Evolutionary conservation across 2,113 vertebrate genomes (phyloP).

Genomic region (Bubo scandiacus): DNA sequence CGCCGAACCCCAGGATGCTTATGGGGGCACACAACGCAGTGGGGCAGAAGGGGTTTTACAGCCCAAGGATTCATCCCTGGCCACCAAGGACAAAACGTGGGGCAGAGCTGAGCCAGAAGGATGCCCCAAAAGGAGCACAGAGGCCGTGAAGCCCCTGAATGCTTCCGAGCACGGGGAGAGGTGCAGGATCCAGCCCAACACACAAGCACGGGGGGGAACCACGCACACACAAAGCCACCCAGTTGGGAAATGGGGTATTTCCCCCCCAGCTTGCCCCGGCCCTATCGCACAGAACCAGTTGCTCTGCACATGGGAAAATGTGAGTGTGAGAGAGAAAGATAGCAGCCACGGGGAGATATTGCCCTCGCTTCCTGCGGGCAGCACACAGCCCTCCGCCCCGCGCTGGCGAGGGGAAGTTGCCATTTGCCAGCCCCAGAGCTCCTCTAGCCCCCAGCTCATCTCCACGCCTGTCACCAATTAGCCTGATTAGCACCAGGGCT

Average conservation of each 20-base stretch:
- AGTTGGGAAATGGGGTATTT: not conserved
- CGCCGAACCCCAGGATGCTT: not conserved
- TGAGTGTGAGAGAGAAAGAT: not conserved
- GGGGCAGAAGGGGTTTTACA: not conserved
- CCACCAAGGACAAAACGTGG: not conserved
- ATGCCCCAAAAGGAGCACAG: not conserved
- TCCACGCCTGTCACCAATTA: not conserved
- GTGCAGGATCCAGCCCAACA: not conserved
- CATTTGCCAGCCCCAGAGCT: fast-evolving
- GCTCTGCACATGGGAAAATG: not conserved
- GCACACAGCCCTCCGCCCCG: not conserved
- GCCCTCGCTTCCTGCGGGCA: not conserved
- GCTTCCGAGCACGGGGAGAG: fast-evolving
- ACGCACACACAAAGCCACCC: not conserved
- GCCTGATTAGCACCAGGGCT: not conserved
- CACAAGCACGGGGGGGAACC: too few species aligned
- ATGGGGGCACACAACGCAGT: fast-evolving
- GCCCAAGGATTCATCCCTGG: not conserved
- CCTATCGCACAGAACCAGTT: not conserved
- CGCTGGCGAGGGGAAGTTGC: fast-evolving
- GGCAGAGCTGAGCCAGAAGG: not conserved
- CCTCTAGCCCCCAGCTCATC: not conserved
- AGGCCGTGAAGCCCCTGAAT: fast-evolving
- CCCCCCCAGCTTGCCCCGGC: not conserved
- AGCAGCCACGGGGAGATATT: not conserved